phyloP scores from a whole-genome alignment of 2,888 invertebrate genomes.

The Stenodera caucasica region DNA sequence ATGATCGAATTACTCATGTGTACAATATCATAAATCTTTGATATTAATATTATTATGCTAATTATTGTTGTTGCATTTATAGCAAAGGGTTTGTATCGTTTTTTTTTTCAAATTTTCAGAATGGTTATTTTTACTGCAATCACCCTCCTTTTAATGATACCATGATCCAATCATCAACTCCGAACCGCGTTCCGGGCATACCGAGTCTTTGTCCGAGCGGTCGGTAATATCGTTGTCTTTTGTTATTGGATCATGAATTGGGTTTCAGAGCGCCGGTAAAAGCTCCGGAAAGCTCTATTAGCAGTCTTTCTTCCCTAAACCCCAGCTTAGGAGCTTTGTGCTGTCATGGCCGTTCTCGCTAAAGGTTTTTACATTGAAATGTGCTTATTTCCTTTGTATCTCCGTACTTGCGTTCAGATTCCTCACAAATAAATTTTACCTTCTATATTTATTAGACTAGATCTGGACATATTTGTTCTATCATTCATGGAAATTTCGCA shows the following conservation, averaged over 20 bases:
- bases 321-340: constrained; percentile 55
- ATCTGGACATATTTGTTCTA: no score
- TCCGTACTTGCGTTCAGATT: constrained; percentile 35
- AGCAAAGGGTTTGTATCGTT: constrained; percentile 4
- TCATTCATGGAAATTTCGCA: no score
- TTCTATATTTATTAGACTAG: no score
- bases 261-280: constrained; percentile 57
- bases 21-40: constrained; percentile 3
- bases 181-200: constrained; percentile 40
- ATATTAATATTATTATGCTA: constrained; percentile 4
- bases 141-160: no score
- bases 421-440: no score
- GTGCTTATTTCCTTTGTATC: constrained; percentile 56
- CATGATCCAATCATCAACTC: constrained; percentile 48
- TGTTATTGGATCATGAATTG: constrained; percentile 60
- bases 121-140: no score
- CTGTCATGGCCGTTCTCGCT: constrained; percentile 54
- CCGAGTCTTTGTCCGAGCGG: constrained; percentile 56
- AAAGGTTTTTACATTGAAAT: constrained; percentile 57
- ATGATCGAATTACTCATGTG: constrained; percentile 13
- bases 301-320: constrained; percentile 58
- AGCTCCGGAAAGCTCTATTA: constrained; percentile 58
- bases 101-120: no score
- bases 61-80: neutral
- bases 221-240: constrained; percentile 59